Conservation (phyloP, 2,888 invertebrate species). For the Reticulitermes lucifugus region DNA sequence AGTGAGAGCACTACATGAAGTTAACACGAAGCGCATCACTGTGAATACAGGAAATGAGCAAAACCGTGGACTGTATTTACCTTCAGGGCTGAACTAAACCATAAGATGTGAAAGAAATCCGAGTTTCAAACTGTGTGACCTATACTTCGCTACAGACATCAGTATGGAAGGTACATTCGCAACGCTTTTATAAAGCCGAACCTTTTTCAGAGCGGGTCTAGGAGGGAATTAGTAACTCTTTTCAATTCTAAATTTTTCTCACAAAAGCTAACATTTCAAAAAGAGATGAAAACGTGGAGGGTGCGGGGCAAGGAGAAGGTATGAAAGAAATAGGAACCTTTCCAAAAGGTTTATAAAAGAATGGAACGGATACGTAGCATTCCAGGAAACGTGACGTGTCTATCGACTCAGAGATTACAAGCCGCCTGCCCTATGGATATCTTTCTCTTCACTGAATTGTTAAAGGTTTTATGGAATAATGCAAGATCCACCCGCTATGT, state of each 20-base stretch:
- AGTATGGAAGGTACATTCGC: background rate
- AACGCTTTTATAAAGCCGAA: constrained; percentile 8
- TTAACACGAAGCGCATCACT: background rate
- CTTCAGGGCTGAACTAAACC: background rate
- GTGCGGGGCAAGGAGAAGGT: background rate
- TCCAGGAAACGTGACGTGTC: constrained; percentile 26
- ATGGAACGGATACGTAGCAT: constrained; percentile 5
- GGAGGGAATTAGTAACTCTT: constrained; percentile 2
- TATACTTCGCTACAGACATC: background rate
- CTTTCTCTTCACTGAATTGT: constrained; percentile 12
- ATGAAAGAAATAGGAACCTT: constrained; percentile 19
- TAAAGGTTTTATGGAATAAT: constrained; percentile 23
- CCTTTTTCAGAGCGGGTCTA: background rate
- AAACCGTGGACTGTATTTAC: background rate
- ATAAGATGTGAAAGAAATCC: background rate
- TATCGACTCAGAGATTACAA: constrained; percentile 5
- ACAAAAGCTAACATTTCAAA: constrained; percentile 20
- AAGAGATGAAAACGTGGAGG: background rate
- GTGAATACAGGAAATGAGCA: background rate
- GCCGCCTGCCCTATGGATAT: background rate
- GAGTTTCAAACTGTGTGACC: background rate
- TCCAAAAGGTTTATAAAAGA: constrained; percentile 14
- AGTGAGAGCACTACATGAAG: background rate
- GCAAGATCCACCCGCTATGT: constrained; percentile 8
- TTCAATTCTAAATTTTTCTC: constrained; percentile 24